These are phyloP conservation scores for Agonum fuliginosum DNA, from an alignment of 2,888 invertebrate species.

Conservation along the genomic window DNA sequence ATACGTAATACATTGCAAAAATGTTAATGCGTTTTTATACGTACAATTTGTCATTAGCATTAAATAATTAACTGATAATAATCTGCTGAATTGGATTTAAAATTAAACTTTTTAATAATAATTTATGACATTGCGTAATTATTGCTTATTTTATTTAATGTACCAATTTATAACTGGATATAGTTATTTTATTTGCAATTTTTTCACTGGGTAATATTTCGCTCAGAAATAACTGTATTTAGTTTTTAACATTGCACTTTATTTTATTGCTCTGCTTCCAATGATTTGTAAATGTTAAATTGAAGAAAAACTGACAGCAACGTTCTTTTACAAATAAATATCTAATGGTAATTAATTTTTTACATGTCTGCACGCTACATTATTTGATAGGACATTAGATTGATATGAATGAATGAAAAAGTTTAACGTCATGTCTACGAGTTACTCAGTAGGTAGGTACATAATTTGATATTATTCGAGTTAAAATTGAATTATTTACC, in stretches of 20 bases:
- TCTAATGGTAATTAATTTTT: not conserved
- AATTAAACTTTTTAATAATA: constrained; percentile 59
- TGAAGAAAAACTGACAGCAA: not conserved
- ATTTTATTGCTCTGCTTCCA: not conserved
- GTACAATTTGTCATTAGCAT: constrained; percentile 65
- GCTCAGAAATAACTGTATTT: not conserved
- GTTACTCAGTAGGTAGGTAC: no score
- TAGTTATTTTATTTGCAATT: not conserved
- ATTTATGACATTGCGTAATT: constrained; percentile 31
- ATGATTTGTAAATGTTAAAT: not conserved
- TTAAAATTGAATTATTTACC: no score
- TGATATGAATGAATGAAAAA: not conserved
- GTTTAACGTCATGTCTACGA: no score
- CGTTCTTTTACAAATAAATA: not conserved
- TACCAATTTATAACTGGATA: constrained; percentile 11
- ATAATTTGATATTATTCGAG: no score
- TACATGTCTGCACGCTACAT: not conserved
- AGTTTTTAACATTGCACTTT: not conserved
- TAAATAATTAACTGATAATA: constrained; percentile 65
- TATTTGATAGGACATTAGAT: not conserved
- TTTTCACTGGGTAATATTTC: not conserved
- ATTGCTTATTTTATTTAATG: constrained; percentile 23
- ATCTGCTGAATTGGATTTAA: constrained; percentile 64
- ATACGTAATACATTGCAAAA: not conserved
- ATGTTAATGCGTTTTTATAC: constrained; percentile 58